Percentiles rank a stretch among this genome's conserved stretches.
phyloP scores from a whole-genome alignment of 2,888 invertebrate species.

The Hecatera dysodea region DNA sequence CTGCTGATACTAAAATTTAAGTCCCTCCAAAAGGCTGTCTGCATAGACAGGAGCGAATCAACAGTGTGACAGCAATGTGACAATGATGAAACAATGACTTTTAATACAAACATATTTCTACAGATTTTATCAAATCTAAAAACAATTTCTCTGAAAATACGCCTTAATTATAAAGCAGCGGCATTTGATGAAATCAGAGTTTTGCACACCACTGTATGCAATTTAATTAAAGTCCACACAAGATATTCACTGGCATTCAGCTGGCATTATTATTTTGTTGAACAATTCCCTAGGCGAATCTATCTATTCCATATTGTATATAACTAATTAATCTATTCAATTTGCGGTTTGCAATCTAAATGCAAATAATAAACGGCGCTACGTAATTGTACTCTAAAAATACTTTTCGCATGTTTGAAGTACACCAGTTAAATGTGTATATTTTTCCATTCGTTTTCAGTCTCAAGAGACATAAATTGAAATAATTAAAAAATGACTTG shows the following conservation, averaged over 20 bases:
- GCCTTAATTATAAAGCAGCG: background rate
- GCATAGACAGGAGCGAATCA: too few relatives aligned
- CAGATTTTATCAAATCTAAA: too few relatives aligned
- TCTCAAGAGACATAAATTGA: too few relatives aligned
- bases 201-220: background rate
- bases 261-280: background rate
- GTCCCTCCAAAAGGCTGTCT: too few relatives aligned
- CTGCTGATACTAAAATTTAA: too few relatives aligned
- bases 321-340: constrained; percentile 8
- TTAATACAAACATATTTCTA: too few relatives aligned
- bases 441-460: background rate
- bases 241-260: background rate
- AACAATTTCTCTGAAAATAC: too few relatives aligned
- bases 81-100: too few relatives aligned
- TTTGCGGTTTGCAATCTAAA: constrained; percentile 23
- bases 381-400: background rate
- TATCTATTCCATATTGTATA: constrained; percentile 3
- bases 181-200: background rate
- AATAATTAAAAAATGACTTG: too few relatives aligned
- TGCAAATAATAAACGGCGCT: constrained; percentile 15
- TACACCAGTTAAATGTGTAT: background rate
- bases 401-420: background rate
- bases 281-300: background rate
- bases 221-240: background rate
- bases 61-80: too few relatives aligned